These are phyloP conservation scores for Melangyna quadrimaculata DNA, from an alignment of 2,888 invertebrate genomes.

Conservation along the genomic window DNA sequence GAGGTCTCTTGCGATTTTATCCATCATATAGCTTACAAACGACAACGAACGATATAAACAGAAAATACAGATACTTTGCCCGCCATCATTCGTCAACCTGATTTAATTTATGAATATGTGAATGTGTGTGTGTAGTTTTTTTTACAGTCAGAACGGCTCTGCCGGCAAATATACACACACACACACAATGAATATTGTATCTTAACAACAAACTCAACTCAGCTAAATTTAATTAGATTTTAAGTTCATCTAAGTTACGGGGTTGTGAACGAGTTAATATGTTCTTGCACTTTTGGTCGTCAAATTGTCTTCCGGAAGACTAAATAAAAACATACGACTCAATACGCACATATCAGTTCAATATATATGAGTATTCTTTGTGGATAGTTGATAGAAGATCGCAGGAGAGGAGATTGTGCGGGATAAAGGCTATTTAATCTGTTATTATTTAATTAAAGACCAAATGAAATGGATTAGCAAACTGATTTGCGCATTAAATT, in stretches of 20 bases:
- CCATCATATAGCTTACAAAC: neutral
- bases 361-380: neutral
- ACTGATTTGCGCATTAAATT: constrained; percentile 67
- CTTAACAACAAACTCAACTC: constrained; percentile 49
- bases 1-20: constrained; percentile 46
- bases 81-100: constrained; percentile 61
- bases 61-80: constrained; percentile 43
- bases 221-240: constrained; percentile 71
- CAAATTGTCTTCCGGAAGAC: constrained; percentile 66
- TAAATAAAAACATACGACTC: neutral
- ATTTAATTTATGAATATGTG: constrained; percentile 16
- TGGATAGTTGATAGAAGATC: neutral
- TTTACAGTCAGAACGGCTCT: neutral
- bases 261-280: constrained; percentile 57
- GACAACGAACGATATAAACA: neutral
- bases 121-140: neutral
- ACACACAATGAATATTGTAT: constrained; percentile 9
- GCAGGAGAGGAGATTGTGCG: neutral
- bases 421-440: constrained; percentile 57
- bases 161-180: neutral
- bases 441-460: constrained; percentile 70
- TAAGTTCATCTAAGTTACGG: constrained; percentile 70
- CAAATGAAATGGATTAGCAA: constrained; percentile 63
- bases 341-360: constrained; percentile 16
- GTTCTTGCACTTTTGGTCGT: constrained; percentile 66